These are phyloP conservation scores for Callimorpha dominula DNA, from an alignment of 2,888 invertebrate species.

Conservation along the genomic window DNA sequence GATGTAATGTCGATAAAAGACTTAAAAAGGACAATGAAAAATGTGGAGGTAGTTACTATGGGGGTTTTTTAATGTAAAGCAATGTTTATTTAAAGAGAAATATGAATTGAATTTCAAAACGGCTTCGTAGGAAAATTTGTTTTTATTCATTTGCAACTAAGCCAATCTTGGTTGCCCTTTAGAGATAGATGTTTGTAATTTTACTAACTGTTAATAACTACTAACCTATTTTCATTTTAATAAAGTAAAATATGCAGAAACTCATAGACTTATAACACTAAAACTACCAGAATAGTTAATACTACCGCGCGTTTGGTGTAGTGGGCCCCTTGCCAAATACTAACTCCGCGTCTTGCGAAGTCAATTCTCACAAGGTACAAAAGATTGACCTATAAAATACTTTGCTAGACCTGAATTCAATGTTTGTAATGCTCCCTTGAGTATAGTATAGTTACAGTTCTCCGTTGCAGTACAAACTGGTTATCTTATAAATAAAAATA, in stretches of 20 bases:
- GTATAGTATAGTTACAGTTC: neutral
- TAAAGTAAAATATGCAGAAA: neutral
- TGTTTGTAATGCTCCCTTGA: neutral
- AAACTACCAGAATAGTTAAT: neutral
- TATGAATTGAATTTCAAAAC: neutral
- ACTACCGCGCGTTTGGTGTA: neutral
- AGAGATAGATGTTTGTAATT: neutral
- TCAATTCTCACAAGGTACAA: neutral
- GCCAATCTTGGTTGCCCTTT: neutral
- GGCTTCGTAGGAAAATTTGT: too few species aligned
- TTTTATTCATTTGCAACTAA: neutral
- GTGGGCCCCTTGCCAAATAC: neutral
- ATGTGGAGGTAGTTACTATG: neutral
- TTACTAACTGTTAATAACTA: too few species aligned
- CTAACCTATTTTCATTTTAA: neutral
- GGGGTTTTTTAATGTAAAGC: neutral
- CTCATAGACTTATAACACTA: neutral
- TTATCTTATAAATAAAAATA: neutral
- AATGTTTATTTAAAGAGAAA: neutral
- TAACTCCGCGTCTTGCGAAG: neutral
- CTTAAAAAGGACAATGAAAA: conserved; percentile 29
- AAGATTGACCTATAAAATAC: neutral
- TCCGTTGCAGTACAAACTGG: neutral
- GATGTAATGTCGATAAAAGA: conserved; percentile 18
- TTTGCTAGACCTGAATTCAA: neutral